Evolutionary conservation across 30 jellyfish, hydroid and myxozoan species (phyloP), one percentile per base, ranked within the genome.

Genomic region (Aurelia sp.): DNA sequence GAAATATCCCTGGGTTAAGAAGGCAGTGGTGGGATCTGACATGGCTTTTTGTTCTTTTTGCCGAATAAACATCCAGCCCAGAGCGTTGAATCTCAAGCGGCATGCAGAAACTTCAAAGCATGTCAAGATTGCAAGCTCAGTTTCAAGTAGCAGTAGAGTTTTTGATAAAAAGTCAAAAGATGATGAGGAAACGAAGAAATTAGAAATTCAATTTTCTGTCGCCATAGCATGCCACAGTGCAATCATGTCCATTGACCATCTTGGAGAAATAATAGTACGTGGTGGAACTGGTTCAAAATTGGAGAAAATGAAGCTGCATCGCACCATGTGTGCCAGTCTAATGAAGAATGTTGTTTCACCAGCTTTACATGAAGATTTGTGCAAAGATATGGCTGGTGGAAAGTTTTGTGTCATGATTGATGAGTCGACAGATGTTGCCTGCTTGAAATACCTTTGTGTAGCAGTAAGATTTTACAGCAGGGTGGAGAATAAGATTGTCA

Each of bases 181-280:
- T 44, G 93, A 63, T 35, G 94, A 88, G 21, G 66, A 68, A 55
- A 70, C 80, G n/a, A 88, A 78, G 52, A 73, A 53, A 71, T 62
- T 71, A 12, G 97, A 88, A 71, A 72, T 88, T 21, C 68, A 80
- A n/a, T n/a, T n/a, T n/a, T n/a, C n/a, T n/a, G n/a, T n/a, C n/a
- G n/a, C n/a, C n/a, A n/a, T n/a, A n/a, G 21, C 91, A 22, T 89
- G 95, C 72, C 90, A 89, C 63, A 22, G 75, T 60, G 95, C 97
- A 13, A 66, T 81, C 22, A 83, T 62, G 19, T 18, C 80, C 22
- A 58, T 84, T 2, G 88, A 72, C 88, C 93, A 72, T 72, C n/a
- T 72, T 12, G 93, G 88, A 21, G 93, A 72, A 72, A 2, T 84
- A 5, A 71, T 72, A 30, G 21, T 40, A 72, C 33, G 50, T 60